Base-by-base conservation (phyloP, 2,888 invertebrate genomes). In the Torymus auratus region DNA sequence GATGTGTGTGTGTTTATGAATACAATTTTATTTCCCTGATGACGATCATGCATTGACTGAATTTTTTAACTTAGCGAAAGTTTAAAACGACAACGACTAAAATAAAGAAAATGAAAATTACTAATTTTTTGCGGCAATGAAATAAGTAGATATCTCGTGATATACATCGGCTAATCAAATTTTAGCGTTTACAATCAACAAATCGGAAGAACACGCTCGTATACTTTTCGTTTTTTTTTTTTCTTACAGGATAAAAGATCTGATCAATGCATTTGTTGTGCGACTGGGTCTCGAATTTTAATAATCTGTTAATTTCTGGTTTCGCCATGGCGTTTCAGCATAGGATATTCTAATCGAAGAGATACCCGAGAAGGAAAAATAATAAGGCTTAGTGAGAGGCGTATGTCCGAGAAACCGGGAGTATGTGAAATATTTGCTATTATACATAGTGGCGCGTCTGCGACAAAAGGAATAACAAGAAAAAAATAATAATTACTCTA, bases 401-500 rank as follows among this genome's bases (percentile, higher is more conserved):
- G n/a, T 58, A 41, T 13, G 68, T 60, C 55, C 28, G 61, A 60
- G 55, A 17, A 60, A 68, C 1, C 28, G 28, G 28, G 41, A 58
- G 61, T 56, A 28, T 61, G 52, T 41, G 56, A 55, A 82, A 78
- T 77, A 83, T 71, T 67, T 71, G 55, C 62, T 71, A 67, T 28
- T 28, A 28, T 75, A 80, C 17, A 65, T 71, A 71, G 55, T 67
- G 11, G 84, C 78, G 81, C 83, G 83, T 72, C 74, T 84, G 82
- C 76, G 76, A 77, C 68, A 81, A 82, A 74, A 83, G 17, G 15
- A 75, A 55, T 55, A 53, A 53, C 83, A 78, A 81, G 83, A 85
- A 85, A 56, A 23, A 84, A 77, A 79, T 84, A 85, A 85, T 83
- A 85, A 87, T 83, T 82, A 88, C 85, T 88, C 86, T 85, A 88